Percentiles rank a stretch among this genome's conserved stretches.
Evolutionary conservation across 2,888 invertebrate species (phyloP).

Genomic region (Eupithecia subumbrata): DNA sequence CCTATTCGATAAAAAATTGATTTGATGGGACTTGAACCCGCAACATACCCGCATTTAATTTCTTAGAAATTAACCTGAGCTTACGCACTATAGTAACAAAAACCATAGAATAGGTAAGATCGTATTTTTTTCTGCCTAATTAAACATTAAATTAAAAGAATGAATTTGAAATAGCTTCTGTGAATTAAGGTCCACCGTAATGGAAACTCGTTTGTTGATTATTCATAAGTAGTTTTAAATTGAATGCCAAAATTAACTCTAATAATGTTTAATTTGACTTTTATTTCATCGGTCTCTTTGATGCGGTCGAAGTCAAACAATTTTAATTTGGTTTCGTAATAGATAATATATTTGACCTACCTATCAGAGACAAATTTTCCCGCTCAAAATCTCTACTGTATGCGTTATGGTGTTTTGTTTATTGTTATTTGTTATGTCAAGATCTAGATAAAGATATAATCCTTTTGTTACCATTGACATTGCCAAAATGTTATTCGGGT

Average conservation of each 20-base stretch:
- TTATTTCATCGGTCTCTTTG: slow-evolving; percentile 36
- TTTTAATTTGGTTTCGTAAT: slow-evolving; percentile 12
- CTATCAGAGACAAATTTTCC: not conserved
- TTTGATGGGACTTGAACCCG: not conserved
- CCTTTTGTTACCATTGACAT: slow-evolving; percentile 36
- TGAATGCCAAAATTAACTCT: slow-evolving; percentile 54
- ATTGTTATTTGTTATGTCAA: not conserved
- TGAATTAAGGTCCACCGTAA: slow-evolving; percentile 50
- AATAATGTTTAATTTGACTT: slow-evolving; percentile 44
- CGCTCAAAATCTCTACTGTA: too few species aligned
- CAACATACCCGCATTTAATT: not conserved
- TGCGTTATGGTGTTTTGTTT: not conserved
- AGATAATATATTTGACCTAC: not conserved
- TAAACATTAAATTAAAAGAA: slow-evolving; percentile 48
- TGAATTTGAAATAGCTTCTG: slow-evolving; percentile 52
- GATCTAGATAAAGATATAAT: slow-evolving; percentile 1
- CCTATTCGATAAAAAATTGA: not conserved
- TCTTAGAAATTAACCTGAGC: not conserved
- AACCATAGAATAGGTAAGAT: not conserved
- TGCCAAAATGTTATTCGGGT: slow-evolving; percentile 8
- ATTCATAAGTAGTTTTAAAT: slow-evolving; percentile 55
- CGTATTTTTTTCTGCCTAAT: slow-evolving; percentile 22
- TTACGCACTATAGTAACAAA: not conserved
- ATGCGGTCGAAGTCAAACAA: slow-evolving; percentile 32
- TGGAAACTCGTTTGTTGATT: slow-evolving; percentile 56